Evolutionary conservation across 2,888 invertebrate species (phyloP).

Genomic region (Syrphus vitripennis): DNA sequence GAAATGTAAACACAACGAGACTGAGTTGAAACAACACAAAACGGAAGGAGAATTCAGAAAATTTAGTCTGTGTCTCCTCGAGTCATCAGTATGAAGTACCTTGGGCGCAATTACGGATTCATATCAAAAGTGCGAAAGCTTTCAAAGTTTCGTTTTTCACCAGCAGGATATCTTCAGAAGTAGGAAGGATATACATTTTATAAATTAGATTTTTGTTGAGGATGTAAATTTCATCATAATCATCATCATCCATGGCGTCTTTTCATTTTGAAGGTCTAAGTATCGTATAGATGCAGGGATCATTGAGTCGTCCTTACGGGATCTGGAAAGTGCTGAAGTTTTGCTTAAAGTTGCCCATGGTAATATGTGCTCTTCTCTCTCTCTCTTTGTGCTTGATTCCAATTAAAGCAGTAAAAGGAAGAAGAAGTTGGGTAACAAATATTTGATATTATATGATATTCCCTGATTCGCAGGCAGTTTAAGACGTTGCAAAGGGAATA

Average conservation of each 20-base stretch:
- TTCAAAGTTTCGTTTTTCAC: conserved; percentile 36
- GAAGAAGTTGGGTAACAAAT: background rate
- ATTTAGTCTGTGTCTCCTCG: conserved; percentile 8
- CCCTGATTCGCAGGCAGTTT: conserved; percentile 63
- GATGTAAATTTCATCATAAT: background rate
- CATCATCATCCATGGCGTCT: background rate
- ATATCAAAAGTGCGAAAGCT: conserved; percentile 54
- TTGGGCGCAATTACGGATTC: conserved; percentile 41
- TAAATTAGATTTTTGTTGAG: background rate
- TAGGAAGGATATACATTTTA: background rate
- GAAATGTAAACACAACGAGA: conserved; percentile 17
- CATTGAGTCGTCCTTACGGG: conserved; percentile 32
- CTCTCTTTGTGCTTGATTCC: background rate
- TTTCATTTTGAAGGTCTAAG: conserved; percentile 56
- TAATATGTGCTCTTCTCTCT: background rate
- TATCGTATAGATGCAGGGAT: conserved; percentile 42
- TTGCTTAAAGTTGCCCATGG: conserved; percentile 10
- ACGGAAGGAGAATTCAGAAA: conserved; percentile 38
- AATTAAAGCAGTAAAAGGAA: background rate
- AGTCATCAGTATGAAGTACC: conserved; percentile 40
- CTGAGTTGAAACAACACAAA: background rate
- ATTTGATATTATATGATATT: conserved; percentile 14
- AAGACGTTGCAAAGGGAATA: conserved; percentile 73
- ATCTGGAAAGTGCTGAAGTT: conserved; percentile 39
- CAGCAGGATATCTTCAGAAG: conserved; percentile 53